phyloP scores from a whole-genome alignment of 2,888 invertebrate species.

The Euphydryas editha region DNA sequence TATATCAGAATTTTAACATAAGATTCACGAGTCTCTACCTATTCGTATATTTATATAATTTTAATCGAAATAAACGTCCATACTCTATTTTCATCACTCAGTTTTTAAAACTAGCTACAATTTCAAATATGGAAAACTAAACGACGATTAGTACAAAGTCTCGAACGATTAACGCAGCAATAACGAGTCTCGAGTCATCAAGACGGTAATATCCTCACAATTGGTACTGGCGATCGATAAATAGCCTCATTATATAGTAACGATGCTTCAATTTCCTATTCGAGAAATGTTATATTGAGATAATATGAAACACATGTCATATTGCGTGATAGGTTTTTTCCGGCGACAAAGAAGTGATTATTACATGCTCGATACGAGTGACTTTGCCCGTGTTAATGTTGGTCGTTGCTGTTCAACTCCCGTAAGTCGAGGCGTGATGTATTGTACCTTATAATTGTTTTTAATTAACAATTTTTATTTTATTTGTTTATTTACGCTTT shows the following conservation, averaged over 20 bases:
- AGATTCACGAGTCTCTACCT: too few species aligned
- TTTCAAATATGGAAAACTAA: not conserved
- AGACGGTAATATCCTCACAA: constrained; percentile 5
- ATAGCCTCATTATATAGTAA: constrained; percentile 19
- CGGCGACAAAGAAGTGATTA: not conserved
- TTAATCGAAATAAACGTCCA: too few species aligned
- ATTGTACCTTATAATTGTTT: not conserved
- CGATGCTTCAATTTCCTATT: constrained; percentile 21
- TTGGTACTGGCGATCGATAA: constrained; percentile 14
- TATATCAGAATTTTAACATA: too few species aligned
- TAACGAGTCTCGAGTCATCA: constrained; percentile 11
- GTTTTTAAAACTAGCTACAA: not conserved
- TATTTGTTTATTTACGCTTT: too few species aligned
- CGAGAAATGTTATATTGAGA: constrained; percentile 11
- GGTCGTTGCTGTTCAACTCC: not conserved
- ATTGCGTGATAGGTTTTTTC: constrained; percentile 20
- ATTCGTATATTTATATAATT: too few species aligned
- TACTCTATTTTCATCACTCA: not conserved
- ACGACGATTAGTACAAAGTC: not conserved
- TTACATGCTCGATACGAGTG: not conserved
- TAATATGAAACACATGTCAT: constrained; percentile 18
- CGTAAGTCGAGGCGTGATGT: too few species aligned
- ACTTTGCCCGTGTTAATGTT: not conserved
- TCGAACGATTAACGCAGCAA: constrained; percentile 8
- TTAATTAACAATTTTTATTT: too few species aligned